A percentile compares a stretch with the other conserved stretches of the same genome.
Evolutionary conservation across 2,888 invertebrate species (phyloP).

Genomic region (Catocala fraxini): DNA sequence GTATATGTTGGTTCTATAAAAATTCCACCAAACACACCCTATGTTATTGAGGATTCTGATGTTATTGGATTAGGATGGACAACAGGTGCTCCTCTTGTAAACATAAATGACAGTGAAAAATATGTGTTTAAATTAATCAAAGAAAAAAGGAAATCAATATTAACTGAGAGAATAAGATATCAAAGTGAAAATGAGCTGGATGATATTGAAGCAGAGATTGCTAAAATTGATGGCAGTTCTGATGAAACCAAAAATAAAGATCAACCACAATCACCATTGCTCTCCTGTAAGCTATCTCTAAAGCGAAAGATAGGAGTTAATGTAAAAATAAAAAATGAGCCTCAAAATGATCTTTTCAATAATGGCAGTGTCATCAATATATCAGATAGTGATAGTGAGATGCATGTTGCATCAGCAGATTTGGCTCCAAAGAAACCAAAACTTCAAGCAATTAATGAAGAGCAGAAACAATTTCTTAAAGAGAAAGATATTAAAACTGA

Average conservation of each 20-base stretch:
- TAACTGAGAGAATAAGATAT: slow-evolving; percentile 62
- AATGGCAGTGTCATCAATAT: slow-evolving; percentile 58
- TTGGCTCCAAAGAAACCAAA: slow-evolving; percentile 59
- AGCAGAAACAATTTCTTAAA: slow-evolving; percentile 38
- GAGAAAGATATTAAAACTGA: slow-evolving; percentile 64
- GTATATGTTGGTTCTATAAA: slow-evolving; percentile 82
- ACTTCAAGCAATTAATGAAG: slow-evolving; percentile 56
- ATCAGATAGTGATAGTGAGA: slow-evolving; percentile 71
- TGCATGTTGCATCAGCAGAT: slow-evolving; percentile 26
- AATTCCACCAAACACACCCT: slow-evolving; percentile 70
- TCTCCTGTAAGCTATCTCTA: slow-evolving; percentile 50
- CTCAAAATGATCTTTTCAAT: slow-evolving; percentile 24
- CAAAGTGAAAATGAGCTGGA: slow-evolving; percentile 68
- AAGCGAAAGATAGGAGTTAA: slow-evolving; percentile 64
- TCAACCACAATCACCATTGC: slow-evolving; percentile 35
- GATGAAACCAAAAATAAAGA: background rate
- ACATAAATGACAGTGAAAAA: slow-evolving; percentile 71
- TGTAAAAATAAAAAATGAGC: slow-evolving; percentile 48
- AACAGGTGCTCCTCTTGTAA: slow-evolving; percentile 57
- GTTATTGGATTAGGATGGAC: slow-evolving; percentile 87
- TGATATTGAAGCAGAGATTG: slow-evolving; percentile 61
- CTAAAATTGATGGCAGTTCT: slow-evolving; percentile 40
- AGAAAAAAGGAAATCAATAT: slow-evolving; percentile 44
- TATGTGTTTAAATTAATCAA: slow-evolving; percentile 73
- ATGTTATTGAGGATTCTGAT: slow-evolving; percentile 75